A percentile compares a stretch with the other conserved stretches of the same genome.
Evolutionary conservation across 2,113 vertebrate genomes (phyloP).

Genomic region (Perca fluviatilis): DNA sequence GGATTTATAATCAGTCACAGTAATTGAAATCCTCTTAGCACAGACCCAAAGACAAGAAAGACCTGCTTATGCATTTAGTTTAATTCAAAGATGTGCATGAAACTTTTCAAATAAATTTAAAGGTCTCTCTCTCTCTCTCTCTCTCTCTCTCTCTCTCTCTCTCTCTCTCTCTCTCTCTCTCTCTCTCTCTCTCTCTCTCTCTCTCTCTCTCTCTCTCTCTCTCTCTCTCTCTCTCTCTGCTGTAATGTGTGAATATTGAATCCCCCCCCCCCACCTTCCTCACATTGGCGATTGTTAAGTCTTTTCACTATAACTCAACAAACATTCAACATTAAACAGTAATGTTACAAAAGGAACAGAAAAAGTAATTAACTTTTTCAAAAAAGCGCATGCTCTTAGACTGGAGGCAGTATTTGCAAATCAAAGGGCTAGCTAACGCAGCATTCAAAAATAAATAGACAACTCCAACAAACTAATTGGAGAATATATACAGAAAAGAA

Average conservation of each 20-base stretch:
- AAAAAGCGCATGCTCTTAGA: constrained; percentile 84
- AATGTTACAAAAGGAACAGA: constrained; percentile 88
- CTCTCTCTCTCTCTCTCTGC: too few species aligned
- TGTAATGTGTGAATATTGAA: constrained; percentile 75
- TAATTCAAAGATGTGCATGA: constrained; percentile 71
- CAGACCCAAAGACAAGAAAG: constrained; percentile 60
- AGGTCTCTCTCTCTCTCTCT: constrained; percentile 52
- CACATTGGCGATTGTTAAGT: constrained; percentile 80
- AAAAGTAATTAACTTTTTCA: constrained; percentile 89
- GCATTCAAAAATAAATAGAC: constrained; percentile 86
- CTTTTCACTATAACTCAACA: constrained; percentile 86
- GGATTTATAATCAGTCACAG: constrained; percentile 57
- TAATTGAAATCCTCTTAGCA: constrained; percentile 70
- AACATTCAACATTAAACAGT: constrained; percentile 88
- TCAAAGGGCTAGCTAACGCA: constrained; percentile 85
- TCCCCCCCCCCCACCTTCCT: constrained; percentile 16
- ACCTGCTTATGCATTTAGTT: constrained; percentile 61
- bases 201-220: constrained; percentile 36
- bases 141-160: constrained; percentile 44
- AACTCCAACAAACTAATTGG: constrained; percentile 87
- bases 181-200: constrained; percentile 48
- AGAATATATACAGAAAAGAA: constrained; percentile 83
- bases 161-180: constrained; percentile 47
- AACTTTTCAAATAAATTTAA: constrained; percentile 76
- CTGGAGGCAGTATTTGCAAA: constrained; percentile 85